Evolutionary conservation across 2,888 invertebrate genomes (phyloP).

Genomic region (Eupithecia tripunctaria): DNA sequence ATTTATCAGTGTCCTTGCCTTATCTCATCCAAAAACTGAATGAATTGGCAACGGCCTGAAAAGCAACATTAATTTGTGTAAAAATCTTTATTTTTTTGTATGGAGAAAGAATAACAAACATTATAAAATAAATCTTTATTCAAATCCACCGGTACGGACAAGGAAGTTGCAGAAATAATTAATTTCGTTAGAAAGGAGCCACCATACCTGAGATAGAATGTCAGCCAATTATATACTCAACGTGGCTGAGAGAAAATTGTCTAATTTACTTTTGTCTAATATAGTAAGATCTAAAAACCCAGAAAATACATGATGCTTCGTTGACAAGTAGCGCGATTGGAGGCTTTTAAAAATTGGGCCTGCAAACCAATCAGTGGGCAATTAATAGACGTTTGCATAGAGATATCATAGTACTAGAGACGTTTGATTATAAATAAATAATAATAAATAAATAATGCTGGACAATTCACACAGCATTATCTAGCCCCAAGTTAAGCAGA

Average conservation of each 20-base stretch:
- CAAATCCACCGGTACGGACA: not conserved
- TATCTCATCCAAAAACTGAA: conserved; percentile 62
- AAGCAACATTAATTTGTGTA: conserved; percentile 5
- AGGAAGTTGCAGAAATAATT: not conserved
- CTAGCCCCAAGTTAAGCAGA: no score
- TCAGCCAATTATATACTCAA: not conserved
- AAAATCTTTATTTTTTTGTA: not conserved
- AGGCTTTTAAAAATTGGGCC: not conserved
- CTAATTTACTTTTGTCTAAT: not conserved
- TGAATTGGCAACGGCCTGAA: conserved; percentile 59
- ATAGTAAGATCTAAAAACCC: not conserved
- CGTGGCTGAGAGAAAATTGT: not conserved
- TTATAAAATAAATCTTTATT: not conserved
- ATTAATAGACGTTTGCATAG: no score
- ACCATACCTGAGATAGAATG: not conserved
- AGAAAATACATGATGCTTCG: not conserved
- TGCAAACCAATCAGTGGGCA: not conserved
- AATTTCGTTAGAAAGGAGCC: not conserved
- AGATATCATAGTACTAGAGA: no score
- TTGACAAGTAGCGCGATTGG: not conserved
- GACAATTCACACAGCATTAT: no score
- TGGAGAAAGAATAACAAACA: not conserved
- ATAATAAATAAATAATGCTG: no score
- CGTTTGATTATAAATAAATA: no score
- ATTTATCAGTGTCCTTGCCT: conserved; percentile 72